Base-by-base conservation (phyloP, 2,113 vertebrate genomes). In the Mohoua ochrocephala region DNA sequence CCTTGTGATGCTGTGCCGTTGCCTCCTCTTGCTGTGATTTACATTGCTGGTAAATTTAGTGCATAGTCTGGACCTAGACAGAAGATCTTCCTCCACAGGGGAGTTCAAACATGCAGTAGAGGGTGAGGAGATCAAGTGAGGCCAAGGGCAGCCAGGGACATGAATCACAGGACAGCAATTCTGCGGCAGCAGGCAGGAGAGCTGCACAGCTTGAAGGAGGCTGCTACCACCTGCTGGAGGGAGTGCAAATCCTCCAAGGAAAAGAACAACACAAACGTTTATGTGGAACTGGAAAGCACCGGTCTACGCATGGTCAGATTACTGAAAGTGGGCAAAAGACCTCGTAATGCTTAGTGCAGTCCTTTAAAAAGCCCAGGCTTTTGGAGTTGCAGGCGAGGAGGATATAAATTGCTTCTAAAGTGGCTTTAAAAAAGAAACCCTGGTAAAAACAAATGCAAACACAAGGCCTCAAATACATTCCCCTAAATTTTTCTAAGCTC, bases 221-320 rank as follows among this genome's bases (percentile, higher is more conserved):
- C 37, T 97, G 78, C 91, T 96, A 78, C 96, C 97, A 95, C 78
- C 97, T 97, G 70, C 95, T 89, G 97, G 94, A 87, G 47, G 33
- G 33, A 52, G 17, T 1, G 61, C 67, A 80, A 87, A 94, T 42
- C 42, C 16, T 12, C 35, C n/a, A 9, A 18, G 44, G 39, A 27
- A 28, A 56, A 27, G 7, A 45, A 49, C 22, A 91, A 42, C 28
- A 7, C 33, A 3, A 52, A 33, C 2, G 11, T 15, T n/a, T 23
- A 30, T 15, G 8, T 2, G 15, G 45, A 64, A 19, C 6, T 12
- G 52, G 37, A 44, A 61, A 78, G 41, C 24, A 20, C 7, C 0
- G 0, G 13, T 15, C 26, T 35, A 39, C 0, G 0, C 23, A 6
- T 0, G 13, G 33, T 10, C 53, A 76, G 50, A 18, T 10, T 42